Evolutionary conservation across 2,888 invertebrate genomes (phyloP).

Genomic region (Acanthosepion lycidas): DNA sequence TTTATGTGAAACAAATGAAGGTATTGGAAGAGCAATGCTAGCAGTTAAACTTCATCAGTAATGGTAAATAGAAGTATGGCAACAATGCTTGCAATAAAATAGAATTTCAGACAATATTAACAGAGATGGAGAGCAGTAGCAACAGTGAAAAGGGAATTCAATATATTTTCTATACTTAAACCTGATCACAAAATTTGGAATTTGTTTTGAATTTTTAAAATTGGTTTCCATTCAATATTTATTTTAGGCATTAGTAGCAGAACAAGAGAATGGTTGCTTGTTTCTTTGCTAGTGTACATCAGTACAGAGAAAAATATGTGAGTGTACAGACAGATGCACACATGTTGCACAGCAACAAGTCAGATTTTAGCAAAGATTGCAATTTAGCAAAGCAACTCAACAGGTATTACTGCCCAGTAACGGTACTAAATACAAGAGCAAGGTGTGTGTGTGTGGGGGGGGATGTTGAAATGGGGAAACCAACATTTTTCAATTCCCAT

Average conservation of each 20-base stretch:
- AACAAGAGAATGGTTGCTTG: not conserved
- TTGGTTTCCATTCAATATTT: not conserved
- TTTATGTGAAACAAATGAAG: not conserved
- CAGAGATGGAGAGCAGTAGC: not conserved
- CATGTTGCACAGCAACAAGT: not conserved
- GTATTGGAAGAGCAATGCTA: not conserved
- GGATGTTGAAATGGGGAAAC: too few relatives aligned
- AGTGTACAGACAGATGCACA: not conserved
- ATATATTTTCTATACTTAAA: not conserved
- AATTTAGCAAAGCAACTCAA: not conserved
- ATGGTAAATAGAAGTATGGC: not conserved
- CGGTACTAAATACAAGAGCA: not conserved
- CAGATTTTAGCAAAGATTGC: not conserved
- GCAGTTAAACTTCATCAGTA: not conserved
- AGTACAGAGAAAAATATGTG: slow-evolving; percentile 35
- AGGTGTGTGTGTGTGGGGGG: too few relatives aligned
- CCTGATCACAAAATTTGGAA: not conserved
- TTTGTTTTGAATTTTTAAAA: too few relatives aligned
- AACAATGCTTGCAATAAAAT: slow-evolving; percentile 33
- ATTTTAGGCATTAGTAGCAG: not conserved
- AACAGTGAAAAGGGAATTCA: not conserved
- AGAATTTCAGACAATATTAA: slow-evolving; percentile 33
- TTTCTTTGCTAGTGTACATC: slow-evolving; percentile 18
- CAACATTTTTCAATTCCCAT: not conserved
- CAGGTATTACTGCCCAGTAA: not conserved